A percentile compares a stretch with the other conserved stretches of the same genome.
phyloP scores from a whole-genome alignment of 2,113 vertebrate species.

The Columba livia region DNA sequence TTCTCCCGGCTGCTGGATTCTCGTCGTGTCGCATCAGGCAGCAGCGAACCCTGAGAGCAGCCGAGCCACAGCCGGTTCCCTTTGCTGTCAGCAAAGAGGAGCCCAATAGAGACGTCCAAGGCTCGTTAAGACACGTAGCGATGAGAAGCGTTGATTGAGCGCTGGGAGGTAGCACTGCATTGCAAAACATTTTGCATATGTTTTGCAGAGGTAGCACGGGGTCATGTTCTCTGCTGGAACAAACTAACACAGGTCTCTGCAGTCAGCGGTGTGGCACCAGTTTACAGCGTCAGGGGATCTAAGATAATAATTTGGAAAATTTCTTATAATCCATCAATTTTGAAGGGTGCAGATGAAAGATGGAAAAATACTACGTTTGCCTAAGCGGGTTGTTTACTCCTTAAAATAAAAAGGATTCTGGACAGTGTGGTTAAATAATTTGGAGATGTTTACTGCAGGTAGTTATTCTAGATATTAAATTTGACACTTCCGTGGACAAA shows the following conservation, averaged over 20 bases:
- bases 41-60: neutral
- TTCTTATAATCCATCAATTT: neutral
- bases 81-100: no score
- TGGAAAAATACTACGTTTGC: neutral
- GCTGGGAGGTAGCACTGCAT: neutral
- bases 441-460: neutral
- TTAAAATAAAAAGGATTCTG: neutral
- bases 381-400: rapidly evolving
- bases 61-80: no score
- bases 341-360: neutral
- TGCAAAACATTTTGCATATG: neutral
- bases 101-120: neutral
- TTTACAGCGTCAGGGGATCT: neutral
- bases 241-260: neutral
- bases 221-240: neutral
- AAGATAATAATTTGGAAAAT: neutral
- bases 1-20: neutral
- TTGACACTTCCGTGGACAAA: neutral
- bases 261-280: neutral
- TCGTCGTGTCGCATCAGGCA: rapidly evolving
- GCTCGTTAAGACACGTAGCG: neutral
- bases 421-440: neutral
- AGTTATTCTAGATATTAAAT: neutral
- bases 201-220: neutral
- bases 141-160: neutral